Base-by-base conservation (phyloP, 2,113 vertebrate genomes). In the Scatophagus argus region DNA sequence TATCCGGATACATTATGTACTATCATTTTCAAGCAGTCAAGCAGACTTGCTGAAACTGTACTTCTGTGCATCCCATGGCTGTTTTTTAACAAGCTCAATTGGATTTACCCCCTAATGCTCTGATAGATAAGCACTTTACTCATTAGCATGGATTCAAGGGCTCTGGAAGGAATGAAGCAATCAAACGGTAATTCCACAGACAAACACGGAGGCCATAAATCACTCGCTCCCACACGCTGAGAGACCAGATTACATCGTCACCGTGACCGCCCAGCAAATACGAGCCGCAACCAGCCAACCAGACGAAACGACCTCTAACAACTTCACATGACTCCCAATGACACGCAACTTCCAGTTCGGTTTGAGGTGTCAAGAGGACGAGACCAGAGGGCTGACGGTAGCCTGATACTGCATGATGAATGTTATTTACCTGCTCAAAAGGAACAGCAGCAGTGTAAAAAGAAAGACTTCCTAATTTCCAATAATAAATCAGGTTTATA, bases 41-140 rank as follows among this genome's bases (percentile, higher is more conserved):
- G 54, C 41, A 34, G 46, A 74, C 69, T 36, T 71, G 39, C 84
- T 75, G 70, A 81, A 83, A 83, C 47, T 82, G 43, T 84, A 65
- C 73, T 77, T 44, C 55, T 84, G 76, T 51, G 65, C 77, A 77
- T 82, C 66, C 62, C 23, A 51, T 60, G 27, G 55, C 59, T 62
- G 54, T 81, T 76, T 71, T 58, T 74, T 34, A 74, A 85, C 54
- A 46, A 85, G 70, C 64, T 83, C 66, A 80, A 91, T 89, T 85
- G 81, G 86, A 89, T 84, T 82, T 79, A 29, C 74, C 77, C 80
- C 83, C 78, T 86, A 84, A 88, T 79, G 73, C 73, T 80, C 49
- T 79, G 79, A 84, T 76, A 89, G 90, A 92, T 91, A 89, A 93
- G 88, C 87, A 87, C 88, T 89, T 87, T 79, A 69, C 89, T 90